Conservation (phyloP, 2,888 invertebrate genomes). For the Falcaria lacertinaria region DNA sequence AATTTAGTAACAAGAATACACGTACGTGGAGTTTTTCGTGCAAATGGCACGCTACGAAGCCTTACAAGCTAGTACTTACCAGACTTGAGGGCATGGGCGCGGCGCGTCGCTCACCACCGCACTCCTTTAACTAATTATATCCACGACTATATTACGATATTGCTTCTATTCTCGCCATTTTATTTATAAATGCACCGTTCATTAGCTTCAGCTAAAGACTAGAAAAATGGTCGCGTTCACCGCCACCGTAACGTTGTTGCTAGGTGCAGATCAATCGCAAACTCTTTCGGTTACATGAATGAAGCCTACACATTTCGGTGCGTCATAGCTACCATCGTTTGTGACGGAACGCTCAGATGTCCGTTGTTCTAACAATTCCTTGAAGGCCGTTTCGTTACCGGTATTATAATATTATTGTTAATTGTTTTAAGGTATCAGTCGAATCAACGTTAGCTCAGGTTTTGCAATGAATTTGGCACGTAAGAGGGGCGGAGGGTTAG, state of each 20-base stretch:
- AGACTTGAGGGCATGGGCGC: conserved; percentile 75
- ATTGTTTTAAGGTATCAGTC: conserved; percentile 25
- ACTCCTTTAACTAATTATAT: conserved; percentile 69
- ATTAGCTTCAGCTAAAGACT: conserved; percentile 47
- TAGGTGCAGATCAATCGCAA: conserved; percentile 63
- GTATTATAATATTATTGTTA: conserved; percentile 18
- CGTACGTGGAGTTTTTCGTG: conserved; percentile 44
- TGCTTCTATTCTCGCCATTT: conserved; percentile 54
- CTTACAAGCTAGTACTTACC: conserved; percentile 76
- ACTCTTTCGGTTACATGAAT: conserved; percentile 69
- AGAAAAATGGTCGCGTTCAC: conserved; percentile 47
- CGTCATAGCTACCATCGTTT: conserved; percentile 38
- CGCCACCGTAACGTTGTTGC: conserved; percentile 65
- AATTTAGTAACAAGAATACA: conserved; percentile 30
- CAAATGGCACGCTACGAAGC: conserved; percentile 69
- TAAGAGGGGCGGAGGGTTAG: conserved; percentile 59
- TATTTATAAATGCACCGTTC: conserved; percentile 54
- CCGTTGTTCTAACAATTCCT: conserved; percentile 1
- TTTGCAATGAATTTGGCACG: conserved; percentile 56
- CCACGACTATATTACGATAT: conserved; percentile 62
- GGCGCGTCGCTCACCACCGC: conserved; percentile 65
- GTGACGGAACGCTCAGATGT: conserved; percentile 25
- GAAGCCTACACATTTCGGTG: conserved; percentile 63
- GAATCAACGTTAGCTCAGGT: conserved; percentile 31
- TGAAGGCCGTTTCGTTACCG: background rate